Evolutionary conservation across 2,797 vertebrate genomes (phyloP).

Genomic region (Heliangelus exortis): DNA sequence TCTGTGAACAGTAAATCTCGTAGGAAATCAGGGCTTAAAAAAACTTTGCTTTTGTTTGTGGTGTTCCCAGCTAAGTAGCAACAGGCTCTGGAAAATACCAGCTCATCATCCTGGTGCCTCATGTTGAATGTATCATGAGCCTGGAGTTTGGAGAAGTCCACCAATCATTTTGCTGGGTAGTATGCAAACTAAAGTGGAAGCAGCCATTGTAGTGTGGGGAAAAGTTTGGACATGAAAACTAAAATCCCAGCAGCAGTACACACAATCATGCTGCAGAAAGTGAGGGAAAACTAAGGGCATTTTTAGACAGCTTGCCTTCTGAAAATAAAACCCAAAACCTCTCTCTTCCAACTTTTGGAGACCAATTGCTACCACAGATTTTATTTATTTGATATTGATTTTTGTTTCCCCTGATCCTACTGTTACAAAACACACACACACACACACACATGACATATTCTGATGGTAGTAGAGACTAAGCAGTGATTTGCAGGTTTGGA

Average conservation of each 20-base stretch:
- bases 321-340: background rate
- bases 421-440: background rate
- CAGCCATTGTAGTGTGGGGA: background rate
- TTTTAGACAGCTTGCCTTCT: background rate
- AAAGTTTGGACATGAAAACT: background rate
- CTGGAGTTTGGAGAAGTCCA: background rate
- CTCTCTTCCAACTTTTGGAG: background rate
- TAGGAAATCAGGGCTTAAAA: slow-evolving; percentile 51
- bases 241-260: background rate
- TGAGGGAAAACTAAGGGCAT: background rate
- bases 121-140: background rate
- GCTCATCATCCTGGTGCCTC: background rate
- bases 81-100: background rate
- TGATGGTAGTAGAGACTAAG: background rate
- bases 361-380: background rate
- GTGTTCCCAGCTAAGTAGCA: background rate
- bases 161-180: background rate
- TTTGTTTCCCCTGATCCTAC: background rate
- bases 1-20: slow-evolving; percentile 40
- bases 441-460: background rate
- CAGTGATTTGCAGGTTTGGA: background rate
- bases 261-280: background rate
- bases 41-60: slow-evolving; percentile 22
- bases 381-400: slow-evolving; percentile 8
- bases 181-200: background rate